Conservation (phyloP, 1,140 invertebrate genomes). For the Drosophila kanapiae region DNA sequence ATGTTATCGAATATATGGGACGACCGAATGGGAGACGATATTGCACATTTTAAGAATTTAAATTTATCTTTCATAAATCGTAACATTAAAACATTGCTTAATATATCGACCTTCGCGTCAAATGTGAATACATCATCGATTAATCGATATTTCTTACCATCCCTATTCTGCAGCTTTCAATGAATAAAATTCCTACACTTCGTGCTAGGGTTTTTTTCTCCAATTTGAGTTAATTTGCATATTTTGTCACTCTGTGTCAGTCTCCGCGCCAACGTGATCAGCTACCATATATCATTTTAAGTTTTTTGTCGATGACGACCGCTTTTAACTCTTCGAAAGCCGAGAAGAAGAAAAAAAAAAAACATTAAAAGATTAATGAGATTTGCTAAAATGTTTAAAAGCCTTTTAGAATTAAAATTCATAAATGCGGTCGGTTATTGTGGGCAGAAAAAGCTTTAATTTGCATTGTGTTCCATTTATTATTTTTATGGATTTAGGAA, state of each 20-base stretch:
- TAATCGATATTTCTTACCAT: background rate
- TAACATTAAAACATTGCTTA: background rate
- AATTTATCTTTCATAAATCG: background rate
- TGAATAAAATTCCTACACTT: constrained; percentile 16
- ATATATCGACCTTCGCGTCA: background rate
- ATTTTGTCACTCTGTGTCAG: constrained; percentile 57
- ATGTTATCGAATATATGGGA: background rate
- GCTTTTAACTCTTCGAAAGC: constrained; percentile 47
- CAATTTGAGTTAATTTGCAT: constrained; percentile 39
- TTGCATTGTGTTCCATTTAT: constrained; percentile 38
- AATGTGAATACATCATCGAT: background rate
- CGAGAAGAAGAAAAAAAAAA: constrained; percentile 23
- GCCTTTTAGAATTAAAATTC: constrained; percentile 49
- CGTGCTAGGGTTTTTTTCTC: constrained; percentile 4
- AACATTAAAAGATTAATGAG: constrained; percentile 47
- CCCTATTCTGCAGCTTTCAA: background rate
- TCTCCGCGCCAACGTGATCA: constrained; percentile 42
- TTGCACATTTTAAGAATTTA: too few species aligned
- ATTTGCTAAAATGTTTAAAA: constrained; percentile 43
- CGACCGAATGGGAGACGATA: background rate
- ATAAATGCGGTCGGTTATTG: constrained; percentile 20
- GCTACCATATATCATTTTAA: constrained; percentile 45
- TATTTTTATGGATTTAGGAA: constrained; percentile 39
- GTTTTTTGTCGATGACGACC: constrained; percentile 49
- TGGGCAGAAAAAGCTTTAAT: constrained; percentile 27